These are phyloP conservation scores for Heteronetta atricapilla DNA, from an alignment of 2,113 vertebrate species.

Conservation along the genomic window DNA sequence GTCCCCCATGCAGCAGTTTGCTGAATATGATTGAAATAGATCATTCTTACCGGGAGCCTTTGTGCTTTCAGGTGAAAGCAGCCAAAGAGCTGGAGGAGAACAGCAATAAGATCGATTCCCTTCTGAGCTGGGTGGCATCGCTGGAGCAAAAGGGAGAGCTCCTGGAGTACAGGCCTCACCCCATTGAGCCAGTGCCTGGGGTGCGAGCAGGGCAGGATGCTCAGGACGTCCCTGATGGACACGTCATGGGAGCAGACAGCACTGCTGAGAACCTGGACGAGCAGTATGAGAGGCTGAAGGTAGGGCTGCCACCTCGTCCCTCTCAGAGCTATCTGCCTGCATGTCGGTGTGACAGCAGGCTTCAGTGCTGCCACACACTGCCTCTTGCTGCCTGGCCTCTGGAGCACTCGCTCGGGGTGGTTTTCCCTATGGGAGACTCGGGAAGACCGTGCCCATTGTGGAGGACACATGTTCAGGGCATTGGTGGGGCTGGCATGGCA, in stretches of 20 bases:
- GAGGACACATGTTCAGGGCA: rapidly evolving
- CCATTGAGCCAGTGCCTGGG: neutral
- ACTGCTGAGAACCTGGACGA: conserved; percentile 73
- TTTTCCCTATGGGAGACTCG: neutral
- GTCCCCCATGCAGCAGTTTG: neutral
- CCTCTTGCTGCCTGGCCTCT: neutral
- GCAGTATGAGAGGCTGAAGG: conserved; percentile 87
- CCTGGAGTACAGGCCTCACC: neutral
- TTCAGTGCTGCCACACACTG: rapidly evolving
- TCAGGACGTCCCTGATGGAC: conserved; percentile 32
- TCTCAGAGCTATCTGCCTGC: neutral
- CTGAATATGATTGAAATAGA: neutral
- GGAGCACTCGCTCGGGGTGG: rapidly evolving
- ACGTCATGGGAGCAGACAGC: neutral
- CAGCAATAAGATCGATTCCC: conserved; percentile 84
- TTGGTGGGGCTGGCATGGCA: neutral
- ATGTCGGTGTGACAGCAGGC: neutral
- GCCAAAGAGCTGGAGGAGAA: conserved; percentile 91
- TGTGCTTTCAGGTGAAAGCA: conserved; percentile 85
- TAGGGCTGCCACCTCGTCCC: conserved; percentile 4
- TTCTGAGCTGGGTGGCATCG: conserved; percentile 79
- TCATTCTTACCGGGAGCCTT: neutral
- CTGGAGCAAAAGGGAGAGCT: conserved; percentile 47
- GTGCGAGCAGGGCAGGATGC: neutral
- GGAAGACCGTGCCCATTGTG: neutral